Base-by-base conservation (phyloP, 2,113 vertebrate genomes). In the Chascanopsetta lugubris region DNA sequence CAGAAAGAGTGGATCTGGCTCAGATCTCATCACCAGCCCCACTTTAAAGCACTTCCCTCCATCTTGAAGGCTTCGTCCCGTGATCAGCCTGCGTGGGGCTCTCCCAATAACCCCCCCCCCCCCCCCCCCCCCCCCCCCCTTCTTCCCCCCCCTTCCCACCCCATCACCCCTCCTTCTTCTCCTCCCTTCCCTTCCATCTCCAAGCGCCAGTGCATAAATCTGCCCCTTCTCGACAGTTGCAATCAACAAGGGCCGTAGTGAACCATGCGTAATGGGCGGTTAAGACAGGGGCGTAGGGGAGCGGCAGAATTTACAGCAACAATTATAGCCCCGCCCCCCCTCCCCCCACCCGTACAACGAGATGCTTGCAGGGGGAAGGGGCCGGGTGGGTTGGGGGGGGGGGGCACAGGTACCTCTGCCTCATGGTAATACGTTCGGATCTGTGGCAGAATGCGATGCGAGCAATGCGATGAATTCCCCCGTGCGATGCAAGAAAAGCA, bases 211-310 rank as follows among this genome's bases (percentile, higher is more conserved):
- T 86, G 83, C 77, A 85, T 91, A 88, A 90, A 90, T 91, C 88
- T 75, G 70, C 69, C 55, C n/a, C 77, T 26, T 68, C 81, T 72
- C 78, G 89, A 90, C 90, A 91, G 88, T 88, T 87, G 87, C 90
- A 92, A 91, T 91, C 91, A 91, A 90, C 87, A 87, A 88, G 86
- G 83, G 82, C 86, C 83, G 80, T 88, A 90, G 87, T 89, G 87
- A 89, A 85, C 82, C 89, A 85, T 87, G 88, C 77, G 87, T 90
- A 91, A 91, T 90, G 84, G 86, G 72, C 81, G 81, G 80, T 89
- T 90, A 90, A 85, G 86, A 90, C 83, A 85, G 86, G 86, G 81
- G 85, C 82, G 85, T 88, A 51, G 75, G 85, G 80, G 84, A 88
- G 81, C 65, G 48, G 69, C 79, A 83, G 75, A 85, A 92, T 92